Percentiles rank a stretch among this genome's conserved stretches.
Evolutionary conservation across 92 coral and sea anemone species (phyloP).

Genomic region (Bergia sp.): DNA sequence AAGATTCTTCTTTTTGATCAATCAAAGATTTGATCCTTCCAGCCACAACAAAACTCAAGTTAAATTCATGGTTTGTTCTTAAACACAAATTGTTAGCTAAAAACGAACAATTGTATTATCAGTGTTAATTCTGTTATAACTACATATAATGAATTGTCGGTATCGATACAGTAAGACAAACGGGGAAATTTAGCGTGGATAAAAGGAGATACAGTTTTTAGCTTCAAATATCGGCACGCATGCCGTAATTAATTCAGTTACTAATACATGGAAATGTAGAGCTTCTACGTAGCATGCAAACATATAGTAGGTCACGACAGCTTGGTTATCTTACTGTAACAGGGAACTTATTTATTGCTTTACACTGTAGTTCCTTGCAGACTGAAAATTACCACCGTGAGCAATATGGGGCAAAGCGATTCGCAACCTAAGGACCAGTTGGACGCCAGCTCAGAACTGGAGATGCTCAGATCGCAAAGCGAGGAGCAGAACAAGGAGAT

Average conservation of each 20-base stretch:
- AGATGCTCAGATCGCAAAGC: constrained; percentile 21
- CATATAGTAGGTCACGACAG: not conserved
- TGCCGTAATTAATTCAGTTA: too few species aligned
- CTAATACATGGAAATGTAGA: too few species aligned
- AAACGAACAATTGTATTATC: not conserved
- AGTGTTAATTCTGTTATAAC: not conserved
- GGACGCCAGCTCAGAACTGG: not conserved
- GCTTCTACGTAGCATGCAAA: not conserved
- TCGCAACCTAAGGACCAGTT: not conserved
- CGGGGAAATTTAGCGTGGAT: not conserved
- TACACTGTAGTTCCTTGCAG: not conserved
- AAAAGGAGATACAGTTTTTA: not conserved
- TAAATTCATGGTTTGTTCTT: not conserved
- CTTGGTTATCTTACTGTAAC: not conserved
- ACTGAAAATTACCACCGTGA: not conserved
- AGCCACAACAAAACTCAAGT: not conserved
- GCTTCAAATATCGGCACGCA: too few species aligned
- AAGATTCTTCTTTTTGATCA: not conserved
- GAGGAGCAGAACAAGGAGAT: constrained; percentile 38
- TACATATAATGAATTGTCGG: not conserved
- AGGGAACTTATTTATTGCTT: not conserved
- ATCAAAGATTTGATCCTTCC: too few species aligned
- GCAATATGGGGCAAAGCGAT: constrained; percentile 17
- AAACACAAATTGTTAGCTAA: not conserved
- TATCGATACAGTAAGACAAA: not conserved